Conservation (phyloP, 2,888 invertebrate species). For the Deroplatys truncata region DNA sequence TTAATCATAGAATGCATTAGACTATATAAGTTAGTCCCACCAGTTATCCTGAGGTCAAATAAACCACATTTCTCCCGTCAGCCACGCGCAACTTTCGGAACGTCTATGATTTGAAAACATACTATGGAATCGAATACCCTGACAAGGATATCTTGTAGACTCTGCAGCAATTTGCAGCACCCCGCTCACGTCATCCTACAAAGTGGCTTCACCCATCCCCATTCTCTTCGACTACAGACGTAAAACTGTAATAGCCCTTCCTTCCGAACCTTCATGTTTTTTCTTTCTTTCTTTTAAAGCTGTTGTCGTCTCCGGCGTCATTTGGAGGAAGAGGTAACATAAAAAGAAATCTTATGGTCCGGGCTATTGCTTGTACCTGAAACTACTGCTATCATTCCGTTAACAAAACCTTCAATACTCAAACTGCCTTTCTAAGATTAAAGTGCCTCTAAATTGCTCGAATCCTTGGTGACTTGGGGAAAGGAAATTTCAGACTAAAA, state of each 20-base stretch:
- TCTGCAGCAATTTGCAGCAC: neutral
- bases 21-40: too few species aligned
- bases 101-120: neutral
- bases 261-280: neutral
- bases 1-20: too few species aligned
- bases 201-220: neutral
- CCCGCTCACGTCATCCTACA: neutral
- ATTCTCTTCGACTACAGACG: neutral
- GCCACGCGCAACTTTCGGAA: too few species aligned
- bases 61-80: too few species aligned
- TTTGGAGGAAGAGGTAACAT: neutral
- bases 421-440: neutral
- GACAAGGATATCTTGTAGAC: neutral
- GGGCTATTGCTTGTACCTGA: neutral
- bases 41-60: too few species aligned
- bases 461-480: neutral
- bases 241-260: neutral
- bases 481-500: neutral
- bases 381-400: neutral
- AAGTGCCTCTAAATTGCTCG: neutral
- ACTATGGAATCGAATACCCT: neutral
- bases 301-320: neutral
- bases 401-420: neutral
- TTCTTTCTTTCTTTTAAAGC: neutral
- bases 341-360: neutral